phyloP scores from a whole-genome alignment of 2,797 vertebrate genomes.

The Toxotes lorentzi region DNA sequence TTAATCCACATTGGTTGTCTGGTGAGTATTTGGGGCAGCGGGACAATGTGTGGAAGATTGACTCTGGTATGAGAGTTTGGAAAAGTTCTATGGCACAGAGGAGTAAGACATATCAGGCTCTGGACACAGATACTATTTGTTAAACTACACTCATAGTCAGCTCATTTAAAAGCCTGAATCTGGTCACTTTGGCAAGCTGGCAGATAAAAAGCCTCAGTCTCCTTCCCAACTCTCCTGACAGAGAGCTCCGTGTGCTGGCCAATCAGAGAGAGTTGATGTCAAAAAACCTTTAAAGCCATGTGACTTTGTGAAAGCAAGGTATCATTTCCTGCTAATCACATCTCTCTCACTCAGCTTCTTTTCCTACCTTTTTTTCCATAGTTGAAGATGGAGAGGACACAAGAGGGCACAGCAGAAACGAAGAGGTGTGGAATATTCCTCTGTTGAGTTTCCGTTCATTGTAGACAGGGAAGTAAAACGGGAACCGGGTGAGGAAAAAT shows the following conservation, averaged over 20 bases:
- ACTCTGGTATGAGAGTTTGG: too few relatives aligned
- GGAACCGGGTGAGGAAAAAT: slow-evolving; percentile 8
- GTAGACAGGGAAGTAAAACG: slow-evolving; percentile 51
- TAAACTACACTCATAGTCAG: too few relatives aligned
- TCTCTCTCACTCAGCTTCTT: slow-evolving; percentile 11
- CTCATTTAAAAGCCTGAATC: too few relatives aligned
- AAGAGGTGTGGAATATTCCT: slow-evolving; percentile 59
- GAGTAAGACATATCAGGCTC: too few relatives aligned
- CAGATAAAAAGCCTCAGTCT: slow-evolving; percentile 9
- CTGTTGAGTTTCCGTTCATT: slow-evolving; percentile 53
- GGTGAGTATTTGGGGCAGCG: neutral
- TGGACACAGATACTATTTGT: too few relatives aligned
- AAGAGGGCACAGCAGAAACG: slow-evolving; percentile 11
- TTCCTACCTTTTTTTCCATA: slow-evolving; percentile 42
- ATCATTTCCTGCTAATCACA: slow-evolving; percentile 19
- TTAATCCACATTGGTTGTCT: neutral
- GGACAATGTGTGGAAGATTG: too few relatives aligned
- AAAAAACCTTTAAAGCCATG: slow-evolving; percentile 22
- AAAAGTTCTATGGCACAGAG: too few relatives aligned
- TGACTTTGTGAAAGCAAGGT: slow-evolving; percentile 8
- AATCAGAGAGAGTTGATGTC: slow-evolving; percentile 18
- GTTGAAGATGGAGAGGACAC: slow-evolving; percentile 33
- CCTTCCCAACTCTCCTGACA: slow-evolving; percentile 18
- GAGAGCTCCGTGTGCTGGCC: slow-evolving; percentile 15
- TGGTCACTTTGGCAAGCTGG: neutral